These are phyloP conservation scores for Aquatica leii DNA, from an alignment of 2,888 invertebrate species.

Conservation along the genomic window DNA sequence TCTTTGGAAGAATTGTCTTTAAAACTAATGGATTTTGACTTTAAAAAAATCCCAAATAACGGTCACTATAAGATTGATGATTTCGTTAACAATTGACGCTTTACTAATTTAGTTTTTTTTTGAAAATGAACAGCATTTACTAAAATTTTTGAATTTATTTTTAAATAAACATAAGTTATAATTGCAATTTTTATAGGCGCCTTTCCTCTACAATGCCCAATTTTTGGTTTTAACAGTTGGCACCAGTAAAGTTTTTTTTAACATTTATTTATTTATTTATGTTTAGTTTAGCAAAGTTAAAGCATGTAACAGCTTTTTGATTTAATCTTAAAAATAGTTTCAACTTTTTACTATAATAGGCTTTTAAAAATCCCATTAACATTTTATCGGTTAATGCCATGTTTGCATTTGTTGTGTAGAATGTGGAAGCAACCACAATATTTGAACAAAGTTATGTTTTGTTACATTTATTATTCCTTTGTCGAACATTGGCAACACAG, in stretches of 20 bases:
- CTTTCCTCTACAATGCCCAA: background rate
- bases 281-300: constrained; percentile 32
- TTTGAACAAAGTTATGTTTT: too few species aligned
- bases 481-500: constrained; percentile 33
- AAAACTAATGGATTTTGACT: too few species aligned
- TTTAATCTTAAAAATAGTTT: constrained; percentile 23
- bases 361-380: constrained; percentile 22
- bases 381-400: too few species aligned
- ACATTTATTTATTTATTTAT: constrained; percentile 37
- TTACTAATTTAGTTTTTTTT: too few species aligned
- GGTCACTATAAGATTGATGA: too few species aligned
- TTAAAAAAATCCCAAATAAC: too few species aligned
- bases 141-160: background rate
- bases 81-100: too few species aligned
- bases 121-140: too few species aligned
- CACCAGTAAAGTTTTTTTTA: background rate
- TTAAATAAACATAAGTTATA: background rate
- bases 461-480: constrained; percentile 19
- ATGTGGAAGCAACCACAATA: too few species aligned
- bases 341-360: constrained; percentile 21
- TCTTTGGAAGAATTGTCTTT: too few species aligned
- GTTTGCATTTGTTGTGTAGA: too few species aligned
- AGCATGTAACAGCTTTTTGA: constrained; percentile 24
- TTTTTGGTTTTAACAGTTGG: background rate
- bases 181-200: background rate